Conservation (phyloP, 2,113 vertebrate genomes). For the Laticauda laticaudata region DNA sequence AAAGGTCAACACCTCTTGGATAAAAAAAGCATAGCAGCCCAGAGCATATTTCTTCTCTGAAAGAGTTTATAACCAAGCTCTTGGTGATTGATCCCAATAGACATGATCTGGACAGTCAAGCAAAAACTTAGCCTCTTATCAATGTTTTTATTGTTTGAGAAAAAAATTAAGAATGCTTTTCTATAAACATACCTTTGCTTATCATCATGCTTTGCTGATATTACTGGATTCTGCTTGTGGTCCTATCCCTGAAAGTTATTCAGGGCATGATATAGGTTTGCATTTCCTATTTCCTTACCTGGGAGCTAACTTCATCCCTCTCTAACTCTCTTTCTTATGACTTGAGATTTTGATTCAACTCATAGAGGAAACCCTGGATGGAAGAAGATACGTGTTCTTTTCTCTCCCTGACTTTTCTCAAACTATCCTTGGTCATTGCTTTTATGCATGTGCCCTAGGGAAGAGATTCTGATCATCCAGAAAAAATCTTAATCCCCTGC, state of each 20-base stretch:
- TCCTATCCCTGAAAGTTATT: not conserved
- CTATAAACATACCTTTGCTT: not conserved
- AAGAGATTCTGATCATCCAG: not conserved
- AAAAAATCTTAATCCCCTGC: not conserved
- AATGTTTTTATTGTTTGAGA: conserved; percentile 13
- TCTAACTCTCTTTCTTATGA: not conserved
- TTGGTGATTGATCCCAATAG: conserved; percentile 24
- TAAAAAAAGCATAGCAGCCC: conserved; percentile 38
- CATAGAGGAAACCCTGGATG: not conserved
- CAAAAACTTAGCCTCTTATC: not conserved
- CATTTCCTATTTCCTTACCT: not conserved
- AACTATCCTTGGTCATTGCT: not conserved
- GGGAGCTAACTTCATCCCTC: no score
- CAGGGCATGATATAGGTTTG: not conserved
- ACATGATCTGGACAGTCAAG: conserved; percentile 45
- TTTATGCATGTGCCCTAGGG: not conserved
- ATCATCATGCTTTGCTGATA: not conserved
- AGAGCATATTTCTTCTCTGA: conserved; percentile 51
- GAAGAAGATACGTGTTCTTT: not conserved
- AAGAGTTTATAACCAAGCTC: conserved; percentile 54
- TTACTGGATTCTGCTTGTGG: not conserved
- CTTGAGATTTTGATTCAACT: not conserved
- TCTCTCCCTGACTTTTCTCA: not conserved
- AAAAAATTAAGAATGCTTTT: not conserved
- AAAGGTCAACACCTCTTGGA: not conserved